Conservation (phyloP, 1,140 invertebrate genomes). For the Drosophila erecta region DNA sequence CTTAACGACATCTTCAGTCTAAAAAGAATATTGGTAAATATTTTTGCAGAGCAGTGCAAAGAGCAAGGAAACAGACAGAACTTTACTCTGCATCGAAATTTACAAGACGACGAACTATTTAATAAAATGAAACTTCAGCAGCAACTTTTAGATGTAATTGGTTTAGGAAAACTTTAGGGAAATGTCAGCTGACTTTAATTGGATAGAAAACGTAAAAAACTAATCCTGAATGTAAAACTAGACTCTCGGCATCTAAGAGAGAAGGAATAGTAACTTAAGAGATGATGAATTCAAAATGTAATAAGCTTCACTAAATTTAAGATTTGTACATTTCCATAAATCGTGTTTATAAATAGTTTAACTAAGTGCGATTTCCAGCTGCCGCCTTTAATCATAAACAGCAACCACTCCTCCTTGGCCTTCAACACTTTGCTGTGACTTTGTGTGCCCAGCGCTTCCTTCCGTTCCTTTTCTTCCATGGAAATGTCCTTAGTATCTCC, state of each 20-base stretch:
- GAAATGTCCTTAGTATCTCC: slow-evolving; percentile 40
- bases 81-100: slow-evolving; percentile 2
- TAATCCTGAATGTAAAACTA: neutral
- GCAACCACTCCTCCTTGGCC: neutral
- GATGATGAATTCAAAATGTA: no score
- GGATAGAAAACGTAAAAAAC: neutral
- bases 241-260: neutral
- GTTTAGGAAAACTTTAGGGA: slow-evolving; percentile 6
- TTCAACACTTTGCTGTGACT: slow-evolving; percentile 13
- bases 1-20: slow-evolving; percentile 20
- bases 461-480: neutral
- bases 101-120: slow-evolving; percentile 5
- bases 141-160: slow-evolving; percentile 8
- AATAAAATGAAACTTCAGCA: slow-evolving; percentile 10
- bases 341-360: neutral
- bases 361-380: neutral
- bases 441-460: neutral
- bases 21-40: slow-evolving; percentile 8
- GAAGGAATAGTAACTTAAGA: neutral
- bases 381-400: neutral
- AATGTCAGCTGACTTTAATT: slow-evolving; percentile 3
- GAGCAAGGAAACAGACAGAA: slow-evolving; percentile 15
- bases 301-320: no score
- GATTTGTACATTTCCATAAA: neutral
- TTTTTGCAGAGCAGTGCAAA: neutral